These are phyloP conservation scores for Corythoichthys haematopterus DNA, from an alignment of 2,113 vertebrate genomes.

Conservation along the genomic window DNA sequence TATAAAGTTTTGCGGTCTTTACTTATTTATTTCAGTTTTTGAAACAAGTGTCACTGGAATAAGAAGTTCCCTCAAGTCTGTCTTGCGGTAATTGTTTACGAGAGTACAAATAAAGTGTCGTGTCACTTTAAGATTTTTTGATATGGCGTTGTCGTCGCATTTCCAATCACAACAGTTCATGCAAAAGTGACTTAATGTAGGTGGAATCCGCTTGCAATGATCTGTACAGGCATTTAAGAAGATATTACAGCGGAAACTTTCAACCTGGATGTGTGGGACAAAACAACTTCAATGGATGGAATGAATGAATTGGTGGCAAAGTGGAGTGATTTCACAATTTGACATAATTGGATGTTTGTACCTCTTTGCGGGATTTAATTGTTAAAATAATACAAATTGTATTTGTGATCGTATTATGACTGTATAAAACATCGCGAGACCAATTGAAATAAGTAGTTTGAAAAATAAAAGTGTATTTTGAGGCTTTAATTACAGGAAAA, in stretches of 20 bases:
- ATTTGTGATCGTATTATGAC: too few species aligned
- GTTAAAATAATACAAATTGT: too few species aligned
- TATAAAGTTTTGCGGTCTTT: conserved; percentile 9
- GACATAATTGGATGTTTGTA: not conserved
- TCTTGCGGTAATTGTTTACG: conserved; percentile 89
- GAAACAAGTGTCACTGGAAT: conserved; percentile 66
- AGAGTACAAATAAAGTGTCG: conserved; percentile 91
- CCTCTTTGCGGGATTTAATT: not conserved
- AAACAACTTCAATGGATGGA: conserved; percentile 83
- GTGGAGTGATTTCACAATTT: not conserved
- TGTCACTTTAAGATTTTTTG: conserved; percentile 91
- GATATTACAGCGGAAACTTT: conserved; percentile 90
- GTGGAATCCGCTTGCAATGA: conserved; percentile 92
- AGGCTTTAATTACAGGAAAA: too few species aligned
- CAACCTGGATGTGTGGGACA: conserved; percentile 80
- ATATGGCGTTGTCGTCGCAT: conserved; percentile 96
- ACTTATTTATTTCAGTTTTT: conserved; percentile 15
- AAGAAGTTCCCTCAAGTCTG: conserved; percentile 69
- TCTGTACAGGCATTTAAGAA: conserved; percentile 94
- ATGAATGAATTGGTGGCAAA: not conserved
- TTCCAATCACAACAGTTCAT: conserved; percentile 94
- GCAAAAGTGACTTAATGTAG: conserved; percentile 93
- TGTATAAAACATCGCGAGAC: too few species aligned
- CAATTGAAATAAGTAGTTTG: too few species aligned
- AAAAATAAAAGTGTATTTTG: too few species aligned